These are phyloP conservation scores for Tricholauxania praeusta DNA, from an alignment of 2,888 invertebrate species.

Conservation along the genomic window DNA sequence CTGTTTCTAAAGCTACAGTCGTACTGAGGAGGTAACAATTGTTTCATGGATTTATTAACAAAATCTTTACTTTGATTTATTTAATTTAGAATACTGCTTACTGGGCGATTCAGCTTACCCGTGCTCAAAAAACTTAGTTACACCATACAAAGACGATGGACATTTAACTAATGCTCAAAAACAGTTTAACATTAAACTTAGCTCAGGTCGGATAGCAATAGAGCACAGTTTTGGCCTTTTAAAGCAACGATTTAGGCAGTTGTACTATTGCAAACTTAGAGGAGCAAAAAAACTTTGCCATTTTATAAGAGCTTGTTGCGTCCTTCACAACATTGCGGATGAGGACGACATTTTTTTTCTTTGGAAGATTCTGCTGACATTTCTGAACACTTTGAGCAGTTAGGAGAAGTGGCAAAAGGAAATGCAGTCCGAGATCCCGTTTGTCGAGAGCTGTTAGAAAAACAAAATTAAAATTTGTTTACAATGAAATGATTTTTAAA, in stretches of 20 bases:
- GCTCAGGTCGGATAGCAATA: not conserved
- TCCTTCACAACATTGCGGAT: constrained; percentile 32
- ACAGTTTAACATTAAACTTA: constrained; percentile 18
- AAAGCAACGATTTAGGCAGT: constrained; percentile 26
- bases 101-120: constrained; percentile 22
- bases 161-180: constrained; percentile 21
- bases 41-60: no score
- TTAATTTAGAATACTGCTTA: not conserved
- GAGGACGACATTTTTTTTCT: constrained; percentile 8
- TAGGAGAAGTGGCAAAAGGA: constrained; percentile 10
- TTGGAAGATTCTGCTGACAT: constrained; percentile 12
- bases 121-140: not conserved
- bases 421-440: no score
- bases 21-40: constrained; percentile 2
- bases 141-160: constrained; percentile 16
- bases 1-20: constrained; percentile 10
- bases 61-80: not conserved
- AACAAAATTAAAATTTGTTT: no score
- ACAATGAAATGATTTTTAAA: no score
- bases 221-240: not conserved
- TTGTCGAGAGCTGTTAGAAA: no score
- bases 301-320: constrained; percentile 31
- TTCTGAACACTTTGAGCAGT: constrained; percentile 20
- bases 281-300: constrained; percentile 13
- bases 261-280: constrained; percentile 27